phyloP scores from a whole-genome alignment of 1,140 invertebrate genomes.

The Orchestia grillus region DNA sequence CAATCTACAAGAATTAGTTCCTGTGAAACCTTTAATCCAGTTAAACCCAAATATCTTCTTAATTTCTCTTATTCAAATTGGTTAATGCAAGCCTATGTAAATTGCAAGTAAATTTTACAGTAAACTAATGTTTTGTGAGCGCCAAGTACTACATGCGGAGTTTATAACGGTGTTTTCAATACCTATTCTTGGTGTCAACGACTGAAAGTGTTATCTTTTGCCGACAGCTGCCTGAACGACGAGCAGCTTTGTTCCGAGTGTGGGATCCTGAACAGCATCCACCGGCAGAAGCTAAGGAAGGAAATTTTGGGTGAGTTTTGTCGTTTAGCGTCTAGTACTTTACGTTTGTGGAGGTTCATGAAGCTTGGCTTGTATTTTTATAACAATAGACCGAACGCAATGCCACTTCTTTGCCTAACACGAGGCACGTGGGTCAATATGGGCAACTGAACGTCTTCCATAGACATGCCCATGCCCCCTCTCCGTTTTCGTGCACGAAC shows the following conservation, averaged over 20 bases:
- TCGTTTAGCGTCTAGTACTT: background rate
- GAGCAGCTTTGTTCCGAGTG: constrained; percentile 57
- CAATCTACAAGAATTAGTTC: background rate
- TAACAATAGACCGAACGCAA: background rate
- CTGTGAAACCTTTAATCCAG: background rate
- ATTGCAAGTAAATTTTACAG: background rate
- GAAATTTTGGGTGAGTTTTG: constrained; percentile 54
- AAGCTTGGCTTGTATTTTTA: background rate
- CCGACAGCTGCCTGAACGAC: constrained; percentile 37
- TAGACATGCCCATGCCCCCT: too few relatives aligned
- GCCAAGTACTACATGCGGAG: background rate
- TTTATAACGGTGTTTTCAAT: background rate
- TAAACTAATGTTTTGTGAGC: background rate
- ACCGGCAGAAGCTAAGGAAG: constrained; percentile 40
- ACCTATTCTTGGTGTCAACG: background rate
- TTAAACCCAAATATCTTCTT: background rate
- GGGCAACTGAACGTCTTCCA: background rate
- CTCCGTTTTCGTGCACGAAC: too few relatives aligned
- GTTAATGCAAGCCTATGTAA: background rate
- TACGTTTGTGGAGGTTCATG: background rate
- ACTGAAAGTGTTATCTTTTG: background rate
- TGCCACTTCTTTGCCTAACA: too few relatives aligned
- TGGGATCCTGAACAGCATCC: constrained; percentile 55
- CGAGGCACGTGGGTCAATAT: background rate
- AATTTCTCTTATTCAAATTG: background rate